These are phyloP conservation scores for Archivesica marissinica DNA, from an alignment of 1,140 invertebrate species.

Conservation along the genomic window DNA sequence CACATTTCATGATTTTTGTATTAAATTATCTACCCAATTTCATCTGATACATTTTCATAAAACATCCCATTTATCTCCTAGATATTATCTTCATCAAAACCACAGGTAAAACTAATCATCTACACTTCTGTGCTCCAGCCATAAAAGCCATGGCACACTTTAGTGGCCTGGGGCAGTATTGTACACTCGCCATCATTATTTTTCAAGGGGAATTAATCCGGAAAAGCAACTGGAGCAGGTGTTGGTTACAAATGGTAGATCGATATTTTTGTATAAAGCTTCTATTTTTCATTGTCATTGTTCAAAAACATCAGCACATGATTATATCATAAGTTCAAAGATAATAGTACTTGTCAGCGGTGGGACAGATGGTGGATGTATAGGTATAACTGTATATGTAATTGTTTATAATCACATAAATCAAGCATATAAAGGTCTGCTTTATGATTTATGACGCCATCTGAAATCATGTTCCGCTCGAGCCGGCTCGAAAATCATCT, in stretches of 20 bases:
- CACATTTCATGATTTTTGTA: background rate
- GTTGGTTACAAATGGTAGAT: constrained; percentile 16
- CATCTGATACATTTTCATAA: constrained; percentile 36
- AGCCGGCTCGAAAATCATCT: background rate
- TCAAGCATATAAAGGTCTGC: background rate
- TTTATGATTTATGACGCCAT: constrained; percentile 5
- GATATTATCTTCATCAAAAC: constrained; percentile 39
- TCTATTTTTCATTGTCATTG: constrained; percentile 26
- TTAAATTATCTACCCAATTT: constrained; percentile 48
- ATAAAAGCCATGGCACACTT: constrained; percentile 50
- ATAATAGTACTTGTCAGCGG: background rate
- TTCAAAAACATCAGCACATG: background rate
- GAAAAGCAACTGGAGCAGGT: constrained; percentile 30
- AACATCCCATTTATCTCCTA: constrained; percentile 4
- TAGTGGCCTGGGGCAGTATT: constrained; percentile 24
- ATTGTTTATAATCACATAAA: background rate
- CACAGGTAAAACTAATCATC: constrained; percentile 28
- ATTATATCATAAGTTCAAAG: background rate
- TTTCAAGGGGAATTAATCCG: constrained; percentile 19
- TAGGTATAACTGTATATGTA: background rate
- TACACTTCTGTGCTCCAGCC: background rate
- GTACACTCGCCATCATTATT: background rate
- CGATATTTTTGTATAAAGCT: constrained; percentile 27
- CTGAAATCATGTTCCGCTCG: constrained; percentile 22
- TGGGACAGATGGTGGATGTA: background rate